Conservation (phyloP, 2,113 vertebrate species). For the Mastomys coucha region DNA sequence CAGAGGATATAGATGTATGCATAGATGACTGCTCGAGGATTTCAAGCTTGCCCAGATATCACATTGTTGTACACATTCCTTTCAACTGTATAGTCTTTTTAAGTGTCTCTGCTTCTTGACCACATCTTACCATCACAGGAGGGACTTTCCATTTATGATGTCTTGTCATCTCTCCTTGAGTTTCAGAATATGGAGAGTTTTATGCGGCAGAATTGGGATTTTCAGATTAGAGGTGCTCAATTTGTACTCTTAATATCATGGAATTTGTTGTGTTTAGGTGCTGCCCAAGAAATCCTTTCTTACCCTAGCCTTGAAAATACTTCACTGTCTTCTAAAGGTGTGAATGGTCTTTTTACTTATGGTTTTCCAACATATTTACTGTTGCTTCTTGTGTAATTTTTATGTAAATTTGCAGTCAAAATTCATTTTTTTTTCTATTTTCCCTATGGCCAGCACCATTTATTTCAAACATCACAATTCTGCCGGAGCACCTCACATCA, state of each 20-base stretch:
- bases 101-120: background rate
- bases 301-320: background rate
- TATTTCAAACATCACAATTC: conserved; percentile 33
- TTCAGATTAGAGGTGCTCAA: background rate
- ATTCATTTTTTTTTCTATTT: background rate
- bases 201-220: background rate
- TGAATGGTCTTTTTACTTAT: background rate
- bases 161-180: background rate
- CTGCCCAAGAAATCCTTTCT: conserved; percentile 1
- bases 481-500: background rate
- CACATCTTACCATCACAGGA: background rate
- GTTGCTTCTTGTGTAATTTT: conserved; percentile 2
- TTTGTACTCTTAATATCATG: background rate
- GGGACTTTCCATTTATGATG: background rate
- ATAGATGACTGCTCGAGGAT: background rate
- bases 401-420: background rate
- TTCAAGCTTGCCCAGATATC: background rate
- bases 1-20: background rate
- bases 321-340: background rate
- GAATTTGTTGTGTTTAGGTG: background rate
- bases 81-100: background rate
- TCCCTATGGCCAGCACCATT: background rate
- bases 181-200: background rate
- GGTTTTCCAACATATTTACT: conserved; percentile 3
- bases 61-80: background rate